A percentile compares a stretch with the other conserved stretches of the same genome.
phyloP scores from a whole-genome alignment of 2,113 vertebrate genomes.

The Oceanodroma tethys region DNA sequence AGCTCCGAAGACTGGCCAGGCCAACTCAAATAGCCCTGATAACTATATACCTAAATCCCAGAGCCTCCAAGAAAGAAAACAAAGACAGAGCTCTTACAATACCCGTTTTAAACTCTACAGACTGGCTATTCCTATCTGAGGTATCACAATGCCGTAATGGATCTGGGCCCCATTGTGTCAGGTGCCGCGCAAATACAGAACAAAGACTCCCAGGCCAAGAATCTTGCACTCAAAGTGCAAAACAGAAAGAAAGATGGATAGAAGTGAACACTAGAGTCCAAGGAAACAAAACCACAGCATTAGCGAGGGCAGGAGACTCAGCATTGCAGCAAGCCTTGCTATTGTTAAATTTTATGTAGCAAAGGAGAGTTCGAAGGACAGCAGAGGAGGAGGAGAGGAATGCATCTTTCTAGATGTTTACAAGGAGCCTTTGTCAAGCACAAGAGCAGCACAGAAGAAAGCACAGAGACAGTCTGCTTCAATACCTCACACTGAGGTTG shows the following conservation, averaged over 20 bases:
- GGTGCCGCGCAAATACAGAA: not conserved
- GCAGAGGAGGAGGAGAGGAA: not conserved
- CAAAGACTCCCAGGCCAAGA: not conserved
- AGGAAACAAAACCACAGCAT: not conserved
- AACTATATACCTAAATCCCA: not conserved
- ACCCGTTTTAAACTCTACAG: not conserved
- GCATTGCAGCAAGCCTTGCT: not conserved
- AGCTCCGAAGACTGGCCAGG: not conserved
- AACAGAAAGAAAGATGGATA: not conserved
- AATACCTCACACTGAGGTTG: accelerated
- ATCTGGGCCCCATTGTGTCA: not conserved
- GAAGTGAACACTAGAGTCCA: not conserved
- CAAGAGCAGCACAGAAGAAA: not conserved
- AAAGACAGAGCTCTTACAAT: not conserved
- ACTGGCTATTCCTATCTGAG: not conserved
- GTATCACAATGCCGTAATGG: not conserved
- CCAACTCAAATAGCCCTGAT: not conserved
- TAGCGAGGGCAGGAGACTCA: not conserved
- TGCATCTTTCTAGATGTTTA: not conserved
- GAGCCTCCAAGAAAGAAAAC: not conserved
- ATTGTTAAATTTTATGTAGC: not conserved
- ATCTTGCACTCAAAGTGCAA: not conserved
- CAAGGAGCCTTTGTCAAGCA: not conserved
- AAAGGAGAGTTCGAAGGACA: not conserved
- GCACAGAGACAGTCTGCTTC: not conserved